Evolutionary conservation across 2,113 vertebrate species (phyloP), one percentile per base, ranked within the genome.

Genomic region (Oncorhynchus tshawytscha): DNA sequence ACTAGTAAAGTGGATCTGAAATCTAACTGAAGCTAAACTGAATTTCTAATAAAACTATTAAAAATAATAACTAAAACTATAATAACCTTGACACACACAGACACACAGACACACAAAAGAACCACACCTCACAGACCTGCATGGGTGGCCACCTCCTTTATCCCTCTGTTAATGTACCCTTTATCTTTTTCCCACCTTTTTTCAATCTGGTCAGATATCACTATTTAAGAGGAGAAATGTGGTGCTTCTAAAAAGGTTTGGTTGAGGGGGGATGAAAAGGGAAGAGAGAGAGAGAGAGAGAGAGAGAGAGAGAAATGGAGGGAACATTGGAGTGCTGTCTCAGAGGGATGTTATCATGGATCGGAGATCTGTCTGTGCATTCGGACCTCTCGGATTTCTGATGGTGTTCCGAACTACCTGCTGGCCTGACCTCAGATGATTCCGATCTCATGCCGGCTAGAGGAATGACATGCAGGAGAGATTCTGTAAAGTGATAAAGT

Each of bases 361-460:
- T 91, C 86, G 88, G 83, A 86, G 85, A 88, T 86, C 77, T 75
- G 78, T 85, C 85, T 81, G 81, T 81, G 80, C 82, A 68, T 73
- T 74, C 22, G 31, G 85, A 83, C 84, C 84, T 85, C 75, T 80
- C 74, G 81, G 74, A 78, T 34, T 80, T 78, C 79, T 76, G 51
- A 54, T 54, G 80, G 73, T 76, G 45, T 80, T 79, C 79, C 77
- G 82, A 90, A 88, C 82, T 89, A 79, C 83, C 79, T 83, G 77
- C 88, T 89, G 69, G 80, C 83, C 79, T 82, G 76, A 89, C 90
- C 87, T 85, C 57, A 86, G 86, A 89, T 74, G 76, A 90, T 88
- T 89, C 62, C 87, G 85, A 85, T 85, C 82, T 76, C 68, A 83
- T 71, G 80, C 76, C 83, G 67, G 84, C 81, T 20, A 72, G 71